Conservation (phyloP, 1,140 invertebrate species). For the Metaphire vulgaris region DNA sequence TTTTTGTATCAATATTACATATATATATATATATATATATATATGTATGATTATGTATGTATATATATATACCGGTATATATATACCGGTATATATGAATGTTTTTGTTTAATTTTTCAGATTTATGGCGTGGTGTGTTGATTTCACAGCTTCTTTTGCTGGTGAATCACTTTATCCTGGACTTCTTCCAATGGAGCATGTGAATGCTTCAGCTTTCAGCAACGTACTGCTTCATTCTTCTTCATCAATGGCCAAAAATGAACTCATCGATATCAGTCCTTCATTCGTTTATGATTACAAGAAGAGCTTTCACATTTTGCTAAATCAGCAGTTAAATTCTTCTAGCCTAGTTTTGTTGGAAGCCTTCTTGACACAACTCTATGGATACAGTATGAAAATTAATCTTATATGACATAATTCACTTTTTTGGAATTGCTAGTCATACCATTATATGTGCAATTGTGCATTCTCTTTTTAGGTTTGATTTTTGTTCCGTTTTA, state of each 20-base stretch:
- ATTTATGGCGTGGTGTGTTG: background rate
- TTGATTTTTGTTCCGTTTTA: no score
- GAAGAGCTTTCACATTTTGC: background rate
- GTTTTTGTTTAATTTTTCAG: background rate
- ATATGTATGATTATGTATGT: no score
- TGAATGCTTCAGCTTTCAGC: background rate
- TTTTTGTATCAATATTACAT: no score
- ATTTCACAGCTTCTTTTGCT: background rate
- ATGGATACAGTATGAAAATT: background rate
- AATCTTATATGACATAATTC: no score
- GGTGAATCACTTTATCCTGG: background rate
- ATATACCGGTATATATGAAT: no score
- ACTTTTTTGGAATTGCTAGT: no score
- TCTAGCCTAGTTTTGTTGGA: background rate
- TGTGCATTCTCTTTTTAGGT: no score
- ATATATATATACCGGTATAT: no score
- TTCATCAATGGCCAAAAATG: background rate
- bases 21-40: no score
- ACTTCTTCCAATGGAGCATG: background rate
- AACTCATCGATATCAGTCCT: background rate
- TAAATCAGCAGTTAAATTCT: background rate
- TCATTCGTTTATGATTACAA: background rate
- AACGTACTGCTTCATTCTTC: background rate
- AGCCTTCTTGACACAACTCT: background rate
- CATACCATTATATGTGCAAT: no score